Base-by-base conservation (phyloP, 2,113 vertebrate genomes). In the Sylvietta virens region DNA sequence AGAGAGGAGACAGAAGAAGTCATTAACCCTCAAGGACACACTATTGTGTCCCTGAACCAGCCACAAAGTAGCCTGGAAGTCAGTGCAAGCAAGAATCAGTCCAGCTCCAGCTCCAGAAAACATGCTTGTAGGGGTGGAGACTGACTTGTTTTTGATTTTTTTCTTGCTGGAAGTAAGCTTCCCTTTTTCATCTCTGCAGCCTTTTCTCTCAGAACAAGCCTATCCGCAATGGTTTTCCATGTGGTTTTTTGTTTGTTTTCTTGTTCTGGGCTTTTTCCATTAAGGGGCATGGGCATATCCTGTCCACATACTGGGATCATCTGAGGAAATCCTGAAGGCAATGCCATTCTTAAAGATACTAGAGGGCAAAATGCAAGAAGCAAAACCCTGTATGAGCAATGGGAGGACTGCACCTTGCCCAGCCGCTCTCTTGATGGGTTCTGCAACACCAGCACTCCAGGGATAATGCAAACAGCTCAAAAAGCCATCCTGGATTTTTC, bases 31-130 rank as follows among this genome's bases (percentile, higher is more conserved):
- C 45, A 17, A 13, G 33, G 42, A 33, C 39, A 74, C 47, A 81
- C 62, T 11, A 78, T 0, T 2, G 1, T 0, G 13, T 42, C 73
- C 42, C 60, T 84, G 80, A 92, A 96, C 23, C 0, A 5, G 58
- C 0, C 2, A 87, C 9, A 64, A 90, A 80, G 40, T 1, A 10
- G 45, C 22, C 24, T 0, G 0, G 6, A 42, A 73, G 79, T 82
- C 79, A 88, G 24, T 42, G 42, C 1, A 28, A 90, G 71, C 66
- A 94, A 42, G 31, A 77, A 62, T n/a, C 45, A 87, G 31, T 86
- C 70, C 54, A 50, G 35, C 42, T 18, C 33, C 47, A 58, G 44
- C 42, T 18, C 33, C 47, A 58, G 44, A 78, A 89, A 92, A 81
- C 33, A 66, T 2, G 10, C 40, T 44, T 9, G 5, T 30, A 18